Evolutionary conservation across 1,140 invertebrate species (phyloP), one percentile per base, ranked within the genome.

Genomic region (Temnothorax longispinosus): DNA sequence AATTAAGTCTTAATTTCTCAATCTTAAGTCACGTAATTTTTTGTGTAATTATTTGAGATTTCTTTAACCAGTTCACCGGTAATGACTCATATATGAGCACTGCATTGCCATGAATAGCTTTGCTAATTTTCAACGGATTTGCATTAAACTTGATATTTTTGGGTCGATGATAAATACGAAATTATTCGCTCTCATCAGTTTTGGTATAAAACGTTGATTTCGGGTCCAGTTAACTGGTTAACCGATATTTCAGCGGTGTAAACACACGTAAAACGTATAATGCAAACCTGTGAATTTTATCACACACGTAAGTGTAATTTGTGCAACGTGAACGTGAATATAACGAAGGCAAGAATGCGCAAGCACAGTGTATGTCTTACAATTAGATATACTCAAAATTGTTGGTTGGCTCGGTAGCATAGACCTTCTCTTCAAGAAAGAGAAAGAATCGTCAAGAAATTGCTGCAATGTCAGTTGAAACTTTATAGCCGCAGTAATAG

Each of bases 391-490:
- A 35, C n/a, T 58, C 54, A 38, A 58, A 75, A 58, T 58, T 75
- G 6, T 54, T 58, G 7, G 18, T 58, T 58, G 11, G 0, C 35
- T 75, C 21, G 3, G 52, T 75, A 38, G 5, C 13, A 38, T 38
- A 74, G n/a, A 38, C 35, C 72, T 75, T 58, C 72, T 75, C 72
- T 27, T 58, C 1, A 10, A 58, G 54, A 75, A 75, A 75, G 54
- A 75, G 13, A 60, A 75, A 60, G 54, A 75, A 58, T 21, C n/a
- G 10, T 1, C 38, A 58, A 75, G 72, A 75, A 60, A 58, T 41
- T 58, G 58, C n/a, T 41, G 21, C 72, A 75, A 75, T 58, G 21
- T 60, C 11, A 75, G 13, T 13, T 58, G 52, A 58, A 75, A 75
- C 54, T 41, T 60, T 44, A 38, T 27, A 27, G 18, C 38, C 38